Evolutionary conservation across 2,113 vertebrate species (phyloP).

Genomic region (Chaetodon auriga): DNA sequence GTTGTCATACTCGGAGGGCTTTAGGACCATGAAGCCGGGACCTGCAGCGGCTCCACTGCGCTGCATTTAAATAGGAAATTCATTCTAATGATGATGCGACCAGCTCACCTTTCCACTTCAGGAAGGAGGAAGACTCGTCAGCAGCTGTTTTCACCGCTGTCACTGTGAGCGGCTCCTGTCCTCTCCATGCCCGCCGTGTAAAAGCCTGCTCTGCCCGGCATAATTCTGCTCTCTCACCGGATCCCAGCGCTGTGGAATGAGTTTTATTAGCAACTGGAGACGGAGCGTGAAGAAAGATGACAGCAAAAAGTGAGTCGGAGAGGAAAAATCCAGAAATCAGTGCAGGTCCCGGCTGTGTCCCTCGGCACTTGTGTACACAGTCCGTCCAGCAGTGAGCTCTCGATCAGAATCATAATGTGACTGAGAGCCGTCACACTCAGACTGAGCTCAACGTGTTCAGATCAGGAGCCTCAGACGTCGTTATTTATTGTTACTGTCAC

Average conservation of each 20-base stretch:
- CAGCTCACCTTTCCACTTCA: conserved; percentile 66
- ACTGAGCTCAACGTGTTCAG: no score
- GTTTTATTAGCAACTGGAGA: conserved; percentile 79
- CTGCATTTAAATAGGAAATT: conserved; percentile 48
- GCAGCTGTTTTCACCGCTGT: not conserved
- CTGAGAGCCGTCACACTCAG: not conserved
- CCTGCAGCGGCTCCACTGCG: conserved; percentile 40
- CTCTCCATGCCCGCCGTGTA: not conserved
- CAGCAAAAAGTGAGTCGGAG: conserved; percentile 76
- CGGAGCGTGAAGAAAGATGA: conserved; percentile 78
- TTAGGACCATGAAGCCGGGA: conserved; percentile 72
- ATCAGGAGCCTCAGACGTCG: no score
- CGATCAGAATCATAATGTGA: not conserved
- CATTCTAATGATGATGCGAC: conserved; percentile 52
- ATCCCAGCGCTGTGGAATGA: conserved; percentile 77
- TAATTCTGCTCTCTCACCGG: conserved; percentile 25
- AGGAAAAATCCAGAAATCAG: not conserved
- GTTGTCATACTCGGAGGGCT: rapidly evolving
- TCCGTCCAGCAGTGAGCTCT: not conserved
- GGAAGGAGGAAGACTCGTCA: conserved; percentile 48
- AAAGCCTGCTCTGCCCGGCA: not conserved
- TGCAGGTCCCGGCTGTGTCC: not conserved
- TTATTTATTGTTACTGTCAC: no score
- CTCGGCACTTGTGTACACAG: not conserved
- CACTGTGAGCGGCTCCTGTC: not conserved